Conservation (phyloP, 2,113 vertebrate genomes). For the Dasypus novemcinctus region DNA sequence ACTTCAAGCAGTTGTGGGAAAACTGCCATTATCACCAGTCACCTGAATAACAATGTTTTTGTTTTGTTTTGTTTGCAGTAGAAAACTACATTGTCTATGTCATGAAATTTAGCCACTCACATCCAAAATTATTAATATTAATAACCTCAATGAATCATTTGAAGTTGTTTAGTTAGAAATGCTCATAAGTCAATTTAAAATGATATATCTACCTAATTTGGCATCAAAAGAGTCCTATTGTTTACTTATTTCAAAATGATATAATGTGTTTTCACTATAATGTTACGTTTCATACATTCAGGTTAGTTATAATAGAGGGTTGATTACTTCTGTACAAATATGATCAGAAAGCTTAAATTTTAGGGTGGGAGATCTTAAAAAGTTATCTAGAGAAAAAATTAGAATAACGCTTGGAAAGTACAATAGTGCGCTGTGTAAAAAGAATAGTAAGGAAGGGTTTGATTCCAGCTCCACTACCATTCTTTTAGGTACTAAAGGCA, state of each 20-base stretch:
- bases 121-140: not conserved
- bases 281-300: not conserved
- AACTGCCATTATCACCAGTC: not conserved
- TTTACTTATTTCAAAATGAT: not conserved
- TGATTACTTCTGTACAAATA: not conserved
- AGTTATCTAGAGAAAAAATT: not conserved
- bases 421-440: not conserved
- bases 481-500: no score
- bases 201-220: not conserved
- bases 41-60: not conserved
- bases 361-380: not conserved
- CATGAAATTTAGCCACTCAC: not conserved
- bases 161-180: not conserved
- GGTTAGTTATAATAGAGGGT: not conserved
- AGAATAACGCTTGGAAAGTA: not conserved
- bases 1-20: not conserved
- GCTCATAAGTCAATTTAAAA: not conserved
- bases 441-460: not conserved
- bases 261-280: not conserved
- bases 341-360: not conserved
- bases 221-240: no score
- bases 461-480: no score
- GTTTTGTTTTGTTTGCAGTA: not conserved
- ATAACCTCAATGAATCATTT: not conserved
- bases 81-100: not conserved